These are phyloP conservation scores for Chrysogorgia sp. DNA, from an alignment of 92 coral and sea anemone genomes.

Conservation along the genomic window DNA sequence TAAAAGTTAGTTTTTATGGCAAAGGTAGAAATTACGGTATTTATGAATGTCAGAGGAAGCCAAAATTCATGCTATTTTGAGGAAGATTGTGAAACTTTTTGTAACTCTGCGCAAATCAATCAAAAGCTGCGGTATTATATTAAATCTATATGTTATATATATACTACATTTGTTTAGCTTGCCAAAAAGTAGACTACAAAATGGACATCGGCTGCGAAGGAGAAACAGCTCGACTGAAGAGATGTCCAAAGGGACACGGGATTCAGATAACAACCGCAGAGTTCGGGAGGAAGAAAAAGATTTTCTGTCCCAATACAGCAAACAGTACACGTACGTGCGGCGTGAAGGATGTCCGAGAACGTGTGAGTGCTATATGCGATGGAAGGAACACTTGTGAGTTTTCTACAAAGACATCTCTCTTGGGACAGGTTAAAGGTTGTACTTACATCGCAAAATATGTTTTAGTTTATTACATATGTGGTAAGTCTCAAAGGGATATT, in stretches of 20 bases:
- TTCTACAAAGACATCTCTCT: not conserved
- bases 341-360: not conserved
- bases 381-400: not conserved
- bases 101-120: too few species aligned
- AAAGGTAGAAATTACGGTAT: too few species aligned
- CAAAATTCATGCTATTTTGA: too few species aligned
- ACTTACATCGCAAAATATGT: not conserved
- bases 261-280: not conserved
- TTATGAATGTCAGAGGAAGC: too few species aligned
- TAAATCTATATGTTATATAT: not conserved
- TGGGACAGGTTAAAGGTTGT: slow-evolving; percentile 4
- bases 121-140: too few species aligned
- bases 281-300: not conserved
- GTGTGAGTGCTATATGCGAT: not conserved
- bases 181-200: not conserved
- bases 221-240: not conserved
- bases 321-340: not conserved
- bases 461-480: not conserved
- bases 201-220: not conserved
- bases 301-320: not conserved
- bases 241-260: not conserved
- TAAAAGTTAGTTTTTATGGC: too few species aligned
- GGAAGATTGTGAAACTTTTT: too few species aligned
- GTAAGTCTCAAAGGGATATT: not conserved
- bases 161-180: not conserved